Percentiles rank a stretch among this genome's conserved stretches.
Conservation (phyloP, 2,888 invertebrate genomes). For the Dromius quadrimaculatus region DNA sequence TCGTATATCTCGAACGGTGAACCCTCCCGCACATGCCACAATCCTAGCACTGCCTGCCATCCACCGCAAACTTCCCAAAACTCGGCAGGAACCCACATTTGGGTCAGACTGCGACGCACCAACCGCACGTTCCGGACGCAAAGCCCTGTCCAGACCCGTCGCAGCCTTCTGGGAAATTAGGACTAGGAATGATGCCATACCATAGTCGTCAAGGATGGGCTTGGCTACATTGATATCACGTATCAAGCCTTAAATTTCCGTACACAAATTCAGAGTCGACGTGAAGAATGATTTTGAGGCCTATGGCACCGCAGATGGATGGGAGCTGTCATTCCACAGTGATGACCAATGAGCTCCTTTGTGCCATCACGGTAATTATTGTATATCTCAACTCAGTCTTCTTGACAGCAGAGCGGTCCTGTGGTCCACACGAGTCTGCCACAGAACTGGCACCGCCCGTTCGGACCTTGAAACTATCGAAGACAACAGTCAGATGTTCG, state of each 20-base stretch:
- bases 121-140: constrained; percentile 95
- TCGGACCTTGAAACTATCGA: constrained; percentile 91
- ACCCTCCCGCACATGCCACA: constrained; percentile 86
- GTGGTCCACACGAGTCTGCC: constrained; percentile 80
- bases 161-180: constrained; percentile 92
- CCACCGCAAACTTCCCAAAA: constrained; percentile 90
- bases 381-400: constrained; percentile 95
- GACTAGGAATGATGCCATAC: constrained; percentile 90
- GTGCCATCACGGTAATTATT: constrained; percentile 87
- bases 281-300: constrained; percentile 88
- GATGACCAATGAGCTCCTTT: constrained; percentile 75
- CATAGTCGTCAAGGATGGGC: constrained; percentile 93
- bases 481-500: constrained; percentile 91
- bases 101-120: constrained; percentile 91
- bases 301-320: constrained; percentile 88
- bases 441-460: constrained; percentile 85
- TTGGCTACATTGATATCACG: constrained; percentile 89
- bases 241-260: constrained; percentile 96
- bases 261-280: constrained; percentile 89
- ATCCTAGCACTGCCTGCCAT: constrained; percentile 91
- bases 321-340: constrained; percentile 88
- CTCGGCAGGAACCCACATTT: constrained; percentile 90
- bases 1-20: constrained; percentile 92
- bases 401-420: constrained; percentile 78
- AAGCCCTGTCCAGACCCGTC: constrained; percentile 82